Percentiles rank a stretch among this genome's conserved stretches.
These are phyloP conservation scores for Phrynocephalus versicolor DNA, from an alignment of 2,113 vertebrate genomes.

Conservation along the genomic window DNA sequence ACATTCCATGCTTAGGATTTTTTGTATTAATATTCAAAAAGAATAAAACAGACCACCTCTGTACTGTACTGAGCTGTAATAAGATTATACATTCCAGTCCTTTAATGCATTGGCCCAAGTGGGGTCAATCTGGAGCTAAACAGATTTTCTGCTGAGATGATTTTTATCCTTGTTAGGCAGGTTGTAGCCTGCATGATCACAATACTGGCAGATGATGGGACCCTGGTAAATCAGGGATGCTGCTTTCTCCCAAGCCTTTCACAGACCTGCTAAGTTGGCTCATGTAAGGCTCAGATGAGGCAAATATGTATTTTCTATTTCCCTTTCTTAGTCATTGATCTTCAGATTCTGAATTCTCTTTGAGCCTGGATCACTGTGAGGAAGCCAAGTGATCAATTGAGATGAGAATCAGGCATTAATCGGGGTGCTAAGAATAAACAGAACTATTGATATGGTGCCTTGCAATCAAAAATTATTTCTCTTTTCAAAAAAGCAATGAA, in stretches of 20 bases:
- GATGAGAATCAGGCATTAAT: not conserved
- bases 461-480: not conserved
- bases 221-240: not conserved
- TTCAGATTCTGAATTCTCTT: not conserved
- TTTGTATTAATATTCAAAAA: conserved; percentile 39
- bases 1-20: conserved; percentile 40
- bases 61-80: conserved; percentile 46
- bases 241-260: not conserved
- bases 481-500: not conserved
- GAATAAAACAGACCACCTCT: conserved; percentile 46
- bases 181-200: conserved; percentile 5
- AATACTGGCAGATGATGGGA: conserved; percentile 5
- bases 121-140: conserved; percentile 47
- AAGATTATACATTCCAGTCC: conserved; percentile 68
- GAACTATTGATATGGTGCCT: no score
- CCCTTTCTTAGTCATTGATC: not conserved
- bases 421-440: not conserved
- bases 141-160: conserved; percentile 51
- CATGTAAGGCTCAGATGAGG: not conserved
- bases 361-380: not conserved
- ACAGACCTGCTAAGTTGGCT: not conserved
- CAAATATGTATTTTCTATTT: not conserved
- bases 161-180: conserved; percentile 53
- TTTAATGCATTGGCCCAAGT: conserved; percentile 46
- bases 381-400: not conserved